Base-by-base conservation (phyloP, 2,113 vertebrate species). In the Echinops telfairi region DNA sequence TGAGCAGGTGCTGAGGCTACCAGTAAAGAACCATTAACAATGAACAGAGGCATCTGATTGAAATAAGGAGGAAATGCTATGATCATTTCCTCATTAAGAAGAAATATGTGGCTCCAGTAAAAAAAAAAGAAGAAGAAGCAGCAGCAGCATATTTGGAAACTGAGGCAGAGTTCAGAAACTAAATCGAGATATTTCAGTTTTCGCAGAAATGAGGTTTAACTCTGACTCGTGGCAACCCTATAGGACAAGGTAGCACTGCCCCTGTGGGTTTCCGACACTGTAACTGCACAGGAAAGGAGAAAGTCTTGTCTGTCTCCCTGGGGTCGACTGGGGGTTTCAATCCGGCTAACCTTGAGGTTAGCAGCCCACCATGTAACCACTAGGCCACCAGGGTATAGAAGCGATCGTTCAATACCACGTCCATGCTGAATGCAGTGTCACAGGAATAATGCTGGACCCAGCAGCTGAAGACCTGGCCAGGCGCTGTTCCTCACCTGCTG, bases 101-200 rank as follows among this genome's bases (percentile, higher is more conserved):
- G 38, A 88, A 81, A 88, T 5, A 78, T 64, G 12, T 89, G 66
- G 64, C 38, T 90, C 12, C 31, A 77, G 53, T 57, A 43, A 29
- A 90, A 17, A 53, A 53, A 53, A 53, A 53, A 47, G 93, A 66
- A 66, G n/a, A 90, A 17, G n/a, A n/a, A n/a, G n/a, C n/a, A n/a
- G 93, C 60, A 62, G 33, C 94, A 77, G 36, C 20, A 73, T 82
- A 58, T 68, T 60, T 62, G 6, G 62, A 91, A 87, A 87, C 78
- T 31, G n/a, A 83, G 60, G 11, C 60, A 60, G 1, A 47, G 62
- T 33, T 92, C 77, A 71, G 76, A 91, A 82, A 90, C 75, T 57
- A 76, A 92, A 85, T 58, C 70, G 4, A 78, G 53, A 3, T 68
- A 70, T 15, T 88, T 88, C 36, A 31, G n/a, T 77, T 86, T 82